These are phyloP conservation scores for Diphyllodes magnificus DNA, from an alignment of 2,113 vertebrate genomes.

Conservation along the genomic window DNA sequence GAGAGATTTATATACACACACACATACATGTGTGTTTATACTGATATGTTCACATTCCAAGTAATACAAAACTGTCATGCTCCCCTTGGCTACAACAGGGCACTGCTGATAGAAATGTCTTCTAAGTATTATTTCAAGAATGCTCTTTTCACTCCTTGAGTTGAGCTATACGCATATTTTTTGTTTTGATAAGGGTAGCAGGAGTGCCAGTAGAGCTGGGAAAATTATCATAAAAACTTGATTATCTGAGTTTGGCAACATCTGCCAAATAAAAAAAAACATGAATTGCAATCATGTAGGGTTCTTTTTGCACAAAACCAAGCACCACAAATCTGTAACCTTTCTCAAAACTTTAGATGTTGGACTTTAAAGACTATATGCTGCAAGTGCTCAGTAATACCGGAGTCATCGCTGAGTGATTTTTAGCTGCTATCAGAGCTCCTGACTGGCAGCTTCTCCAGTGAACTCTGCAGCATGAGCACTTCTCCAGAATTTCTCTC, in stretches of 20 bases:
- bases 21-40: not conserved
- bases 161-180: not conserved
- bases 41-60: not conserved
- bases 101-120: not conserved
- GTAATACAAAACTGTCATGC: not conserved
- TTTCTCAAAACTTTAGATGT: not conserved
- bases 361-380: not conserved
- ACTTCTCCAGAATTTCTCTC: not conserved
- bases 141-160: not conserved
- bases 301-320: not conserved
- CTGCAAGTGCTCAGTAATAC: not conserved
- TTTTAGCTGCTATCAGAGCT: not conserved
- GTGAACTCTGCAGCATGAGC: not conserved
- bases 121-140: not conserved
- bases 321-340: not conserved
- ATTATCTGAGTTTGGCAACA: not conserved
- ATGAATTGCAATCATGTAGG: fast-evolving
- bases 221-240: not conserved
- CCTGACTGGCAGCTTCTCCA: not conserved
- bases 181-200: not conserved
- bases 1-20: not conserved
- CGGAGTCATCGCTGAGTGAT: not conserved
- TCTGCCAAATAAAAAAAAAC: not conserved
- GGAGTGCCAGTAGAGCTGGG: not conserved
- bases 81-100: not conserved